These are phyloP conservation scores for Poecilia velifera DNA, from an alignment of 2,797 vertebrate species.

Conservation along the genomic window DNA sequence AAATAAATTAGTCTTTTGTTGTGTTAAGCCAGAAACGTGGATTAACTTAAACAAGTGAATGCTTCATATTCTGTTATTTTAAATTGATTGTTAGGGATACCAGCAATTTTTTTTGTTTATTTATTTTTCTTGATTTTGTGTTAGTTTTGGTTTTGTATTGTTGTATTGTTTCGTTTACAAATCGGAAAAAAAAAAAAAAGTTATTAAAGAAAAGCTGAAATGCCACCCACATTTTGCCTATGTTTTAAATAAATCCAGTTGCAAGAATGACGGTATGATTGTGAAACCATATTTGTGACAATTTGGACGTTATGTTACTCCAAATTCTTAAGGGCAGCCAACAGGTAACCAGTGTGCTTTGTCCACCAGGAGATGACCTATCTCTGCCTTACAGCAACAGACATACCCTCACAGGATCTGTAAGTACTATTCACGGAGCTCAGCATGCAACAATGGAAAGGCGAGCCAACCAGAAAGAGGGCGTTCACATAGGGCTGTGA, in stretches of 20 bases:
- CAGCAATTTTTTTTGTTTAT: not conserved
- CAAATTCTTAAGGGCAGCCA: conserved; percentile 20
- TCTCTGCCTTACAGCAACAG: conserved; percentile 93
- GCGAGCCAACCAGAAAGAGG: conserved; percentile 30
- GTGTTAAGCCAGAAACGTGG: not conserved
- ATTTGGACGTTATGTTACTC: not conserved
- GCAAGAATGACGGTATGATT: not conserved
- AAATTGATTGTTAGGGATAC: not conserved
- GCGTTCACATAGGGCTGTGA: conserved; percentile 41
- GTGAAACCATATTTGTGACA: not conserved
- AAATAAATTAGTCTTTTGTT: not conserved
- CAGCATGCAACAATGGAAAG: conserved; percentile 36
- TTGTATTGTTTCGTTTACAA: not conserved
- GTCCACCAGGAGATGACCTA: conserved; percentile 92
- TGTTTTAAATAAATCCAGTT: not conserved
- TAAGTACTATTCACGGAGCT: conserved; percentile 82
- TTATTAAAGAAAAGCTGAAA: not conserved
- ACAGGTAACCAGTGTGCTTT: conserved; percentile 56
- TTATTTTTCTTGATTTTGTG: not conserved
- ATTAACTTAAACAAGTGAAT: not conserved
- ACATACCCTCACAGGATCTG: conserved; percentile 95
- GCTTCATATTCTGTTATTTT: not conserved
- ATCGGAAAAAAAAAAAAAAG: not conserved
- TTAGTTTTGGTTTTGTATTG: not conserved
- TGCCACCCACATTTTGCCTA: not conserved